A percentile compares a stretch with the other conserved stretches of the same genome.
Conservation (phyloP, 30 jellyfish, hydroid and myxozoan species). For the Aurelia sp. region DNA sequence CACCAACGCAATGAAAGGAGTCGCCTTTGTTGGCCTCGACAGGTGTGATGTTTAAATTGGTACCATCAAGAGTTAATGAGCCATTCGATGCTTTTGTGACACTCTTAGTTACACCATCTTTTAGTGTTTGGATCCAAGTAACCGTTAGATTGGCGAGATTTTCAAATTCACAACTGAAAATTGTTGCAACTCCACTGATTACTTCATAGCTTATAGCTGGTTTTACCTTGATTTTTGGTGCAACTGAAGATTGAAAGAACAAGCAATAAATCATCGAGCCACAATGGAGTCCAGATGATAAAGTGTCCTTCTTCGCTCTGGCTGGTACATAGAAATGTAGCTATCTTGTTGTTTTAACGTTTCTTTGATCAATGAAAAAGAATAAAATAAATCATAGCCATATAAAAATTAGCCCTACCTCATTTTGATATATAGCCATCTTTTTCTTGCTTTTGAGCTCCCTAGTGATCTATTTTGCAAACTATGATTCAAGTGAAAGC, state of each 20-base stretch:
- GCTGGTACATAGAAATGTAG: too few species aligned
- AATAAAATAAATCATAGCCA: too few species aligned
- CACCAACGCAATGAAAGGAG: constrained; percentile 13
- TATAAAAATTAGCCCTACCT: too few species aligned
- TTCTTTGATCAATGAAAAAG: too few species aligned
- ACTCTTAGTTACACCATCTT: neutral
- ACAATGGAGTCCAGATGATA: too few species aligned
- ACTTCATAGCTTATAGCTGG: constrained; percentile 39
- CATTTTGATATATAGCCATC: too few species aligned
- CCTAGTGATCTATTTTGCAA: too few species aligned
- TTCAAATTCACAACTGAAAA: constrained; percentile 42
- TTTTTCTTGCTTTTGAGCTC: too few species aligned
- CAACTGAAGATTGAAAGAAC: neutral
- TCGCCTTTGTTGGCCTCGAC: constrained; percentile 37
- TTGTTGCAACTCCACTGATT: constrained; percentile 34
- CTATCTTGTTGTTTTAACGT: too few species aligned
- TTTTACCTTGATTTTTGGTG: constrained; percentile 25
- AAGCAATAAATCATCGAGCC: too few species aligned
- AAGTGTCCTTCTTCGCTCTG: too few species aligned
- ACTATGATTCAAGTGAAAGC: too few species aligned
- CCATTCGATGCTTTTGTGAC: constrained; percentile 13
- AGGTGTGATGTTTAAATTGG: constrained; percentile 27
- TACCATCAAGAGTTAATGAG: constrained; percentile 3
- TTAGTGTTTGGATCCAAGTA: constrained; percentile 25
- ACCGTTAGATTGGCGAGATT: neutral